These are phyloP conservation scores for Tarsius wallacei DNA, from an alignment of 2,797 vertebrate species.

Conservation along the genomic window DNA sequence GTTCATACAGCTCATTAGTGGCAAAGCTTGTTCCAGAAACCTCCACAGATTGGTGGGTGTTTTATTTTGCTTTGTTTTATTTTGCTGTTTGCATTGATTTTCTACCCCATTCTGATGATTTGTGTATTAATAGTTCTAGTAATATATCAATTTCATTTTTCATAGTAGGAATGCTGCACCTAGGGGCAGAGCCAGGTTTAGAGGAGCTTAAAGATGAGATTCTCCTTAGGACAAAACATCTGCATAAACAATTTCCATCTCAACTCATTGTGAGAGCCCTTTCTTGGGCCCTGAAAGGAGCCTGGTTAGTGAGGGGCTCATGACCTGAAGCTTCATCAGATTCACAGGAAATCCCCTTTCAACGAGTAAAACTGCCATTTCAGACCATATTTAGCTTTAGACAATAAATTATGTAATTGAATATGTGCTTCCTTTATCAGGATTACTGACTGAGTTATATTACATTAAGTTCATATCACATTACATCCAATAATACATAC, in stretches of 20 bases:
- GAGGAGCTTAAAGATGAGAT: neutral
- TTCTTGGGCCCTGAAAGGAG: neutral
- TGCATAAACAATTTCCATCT: neutral
- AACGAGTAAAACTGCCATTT: neutral
- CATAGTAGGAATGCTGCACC: neutral
- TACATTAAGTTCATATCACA: neutral
- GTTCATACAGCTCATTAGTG: neutral
- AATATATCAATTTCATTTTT: neutral
- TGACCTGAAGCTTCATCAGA: neutral
- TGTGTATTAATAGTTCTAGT: neutral
- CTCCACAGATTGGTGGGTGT: neutral
- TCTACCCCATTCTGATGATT: neutral
- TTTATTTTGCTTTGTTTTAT: neutral
- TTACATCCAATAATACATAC: neutral
- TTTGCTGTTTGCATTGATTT: constrained; percentile 23
- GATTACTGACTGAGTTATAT: neutral
- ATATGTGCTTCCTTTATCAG: neutral
- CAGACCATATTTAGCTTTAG: neutral
- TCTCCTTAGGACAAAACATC: neutral
- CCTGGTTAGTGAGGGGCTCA: neutral
- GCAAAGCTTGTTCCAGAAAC: neutral
- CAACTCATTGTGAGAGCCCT: neutral
- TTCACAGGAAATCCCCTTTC: neutral
- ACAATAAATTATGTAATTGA: neutral
- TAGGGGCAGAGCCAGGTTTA: neutral